Percentiles rank a stretch among this genome's conserved stretches.
These are phyloP conservation scores for Pogonognathellus flavescens DNA, from an alignment of 1,140 invertebrate genomes.

Conservation along the genomic window DNA sequence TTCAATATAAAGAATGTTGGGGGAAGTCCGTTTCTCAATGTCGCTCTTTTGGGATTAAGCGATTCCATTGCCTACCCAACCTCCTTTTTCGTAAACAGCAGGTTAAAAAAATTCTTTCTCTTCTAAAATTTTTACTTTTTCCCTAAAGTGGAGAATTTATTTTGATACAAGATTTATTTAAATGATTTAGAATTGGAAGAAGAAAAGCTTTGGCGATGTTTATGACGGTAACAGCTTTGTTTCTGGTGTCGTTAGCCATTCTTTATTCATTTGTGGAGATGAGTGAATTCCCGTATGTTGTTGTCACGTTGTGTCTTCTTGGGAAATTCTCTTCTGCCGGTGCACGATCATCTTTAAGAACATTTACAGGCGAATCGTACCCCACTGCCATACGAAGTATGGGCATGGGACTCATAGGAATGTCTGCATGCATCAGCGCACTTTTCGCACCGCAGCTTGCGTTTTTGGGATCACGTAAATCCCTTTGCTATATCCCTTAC, in stretches of 20 bases:
- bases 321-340: slow-evolving; percentile 53
- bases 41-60: slow-evolving; percentile 50
- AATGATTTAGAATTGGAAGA: slow-evolving; percentile 56
- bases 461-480: slow-evolving; percentile 37
- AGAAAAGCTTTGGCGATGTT: slow-evolving; percentile 24
- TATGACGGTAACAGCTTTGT: slow-evolving; percentile 52
- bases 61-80: slow-evolving; percentile 48
- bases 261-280: slow-evolving; percentile 44
- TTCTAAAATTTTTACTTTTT: not conserved
- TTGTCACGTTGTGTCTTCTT: slow-evolving; percentile 43
- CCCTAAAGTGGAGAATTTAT: not conserved
- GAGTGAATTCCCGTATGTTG: not conserved
- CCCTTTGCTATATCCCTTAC: too few relatives aligned
- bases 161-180: not conserved
- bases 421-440: slow-evolving; percentile 40
- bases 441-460: slow-evolving; percentile 28
- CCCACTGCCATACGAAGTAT: slow-evolving; percentile 36
- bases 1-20: slow-evolving; percentile 59
- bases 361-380: slow-evolving; percentile 48
- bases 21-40: slow-evolving; percentile 50
- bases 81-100: slow-evolving; percentile 30
- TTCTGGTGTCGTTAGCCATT: slow-evolving; percentile 50
- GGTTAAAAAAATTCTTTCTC: slow-evolving; percentile 24
- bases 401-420: slow-evolving; percentile 51
- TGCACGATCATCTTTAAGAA: slow-evolving; percentile 31